Base-by-base conservation (phyloP, 2,888 invertebrate species). In the Apotomis turbidana region DNA sequence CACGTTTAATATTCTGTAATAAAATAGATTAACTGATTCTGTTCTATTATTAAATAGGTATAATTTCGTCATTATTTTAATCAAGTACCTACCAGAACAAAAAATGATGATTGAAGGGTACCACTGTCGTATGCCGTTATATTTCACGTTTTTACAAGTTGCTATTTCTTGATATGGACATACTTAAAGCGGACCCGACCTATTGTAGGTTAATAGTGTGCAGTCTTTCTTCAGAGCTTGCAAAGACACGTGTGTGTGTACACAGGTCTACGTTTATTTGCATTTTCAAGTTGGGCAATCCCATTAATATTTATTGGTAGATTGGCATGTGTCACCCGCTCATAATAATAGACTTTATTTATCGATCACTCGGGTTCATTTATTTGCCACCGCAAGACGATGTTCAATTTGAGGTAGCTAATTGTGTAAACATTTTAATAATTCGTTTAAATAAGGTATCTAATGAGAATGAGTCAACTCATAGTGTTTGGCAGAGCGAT, bases 1-100 rank as follows among this genome's bases (percentile, higher is more conserved):
- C 71, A 71, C 71, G 71, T 71, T 67, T 71, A 38, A 58, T 10
- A 36, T 61, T 67, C 61, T 52, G 67, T 67, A 61, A 63, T 52
- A 51, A 62, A 70, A 46, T 10, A 51, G 38, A 57, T 55, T 70
- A 46, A 38, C 51, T 69, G 13, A 36, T 55, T n/a, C 4, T 27
- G 41, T 41, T 15, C 1, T 46, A 54, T 15, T 36, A 44, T 69
- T 46, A 41, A 41, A 41, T 27, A 51, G 46, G 44, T 49, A 27
- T 5, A 38, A 49, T 68, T 59, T 59, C 54, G 12, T 12, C 67
- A 67, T 58, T 12, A 8, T 3, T 49, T 10, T 49, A 49, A 41
- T 41, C 41, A 41, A 41, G 41, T 6, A 41, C 41, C 41, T 41
- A 41, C 5, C 41, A 6, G 41, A 41, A 41, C 0, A 41, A 6